Conservation (phyloP, 1,140 invertebrate species). For the Choristoneura fumiferana region DNA sequence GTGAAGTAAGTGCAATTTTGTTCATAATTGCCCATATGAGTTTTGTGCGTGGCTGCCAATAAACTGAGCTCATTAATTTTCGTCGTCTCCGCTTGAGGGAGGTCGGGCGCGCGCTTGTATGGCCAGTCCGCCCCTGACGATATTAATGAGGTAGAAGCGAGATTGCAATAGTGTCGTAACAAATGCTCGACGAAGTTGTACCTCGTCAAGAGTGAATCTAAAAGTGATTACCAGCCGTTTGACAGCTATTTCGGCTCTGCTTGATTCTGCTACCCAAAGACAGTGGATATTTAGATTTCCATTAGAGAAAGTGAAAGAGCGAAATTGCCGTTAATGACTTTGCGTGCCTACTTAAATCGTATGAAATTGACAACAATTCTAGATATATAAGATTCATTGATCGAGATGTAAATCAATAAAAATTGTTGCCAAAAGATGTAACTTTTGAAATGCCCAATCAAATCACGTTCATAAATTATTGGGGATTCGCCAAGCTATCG, state of each 20-base stretch:
- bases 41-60: slow-evolving; percentile 78
- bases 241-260: slow-evolving; percentile 41
- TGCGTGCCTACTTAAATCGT: slow-evolving; percentile 13
- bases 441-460: slow-evolving; percentile 8
- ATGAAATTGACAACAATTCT: slow-evolving; percentile 6
- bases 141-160: slow-evolving; percentile 78
- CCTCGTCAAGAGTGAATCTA: slow-evolving; percentile 66
- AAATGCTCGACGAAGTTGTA: slow-evolving; percentile 59
- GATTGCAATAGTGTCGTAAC: slow-evolving; percentile 69
- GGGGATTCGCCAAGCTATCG: slow-evolving; percentile 1
- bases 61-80: slow-evolving; percentile 78
- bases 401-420: not conserved
- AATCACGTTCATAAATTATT: not conserved
- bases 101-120: slow-evolving; percentile 75
- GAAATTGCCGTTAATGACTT: slow-evolving; percentile 16
- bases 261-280: slow-evolving; percentile 3
- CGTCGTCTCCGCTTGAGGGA: slow-evolving; percentile 74
- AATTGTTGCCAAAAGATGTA: slow-evolving; percentile 14
- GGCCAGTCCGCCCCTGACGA: slow-evolving; percentile 79
- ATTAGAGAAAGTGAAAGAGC: slow-evolving; percentile 6
- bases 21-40: slow-evolving; percentile 77
- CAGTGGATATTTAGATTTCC: not conserved
- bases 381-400: not conserved
- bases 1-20: slow-evolving; percentile 78
- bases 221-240: slow-evolving; percentile 61